Evolutionary conservation across 2,888 invertebrate genomes (phyloP), one percentile per base, ranked within the genome.

Genomic region (Crocallis elinguaria): DNA sequence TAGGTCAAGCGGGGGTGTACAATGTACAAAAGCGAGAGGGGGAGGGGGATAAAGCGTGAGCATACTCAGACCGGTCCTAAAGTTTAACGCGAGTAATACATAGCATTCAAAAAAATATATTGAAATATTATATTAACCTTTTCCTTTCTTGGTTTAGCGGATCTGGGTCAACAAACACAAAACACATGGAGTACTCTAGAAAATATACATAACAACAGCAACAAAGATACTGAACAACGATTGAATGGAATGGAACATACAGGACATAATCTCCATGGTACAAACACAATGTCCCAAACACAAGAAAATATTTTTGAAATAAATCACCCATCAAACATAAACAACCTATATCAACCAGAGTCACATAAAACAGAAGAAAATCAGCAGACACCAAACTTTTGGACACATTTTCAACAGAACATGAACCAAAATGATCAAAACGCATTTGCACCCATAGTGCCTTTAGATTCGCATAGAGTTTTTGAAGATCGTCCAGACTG

Each of bases 81-180:
- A n/a, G n/a, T n/a, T n/a, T 5, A 23, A 23, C 8, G 23, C 23
- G 8, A 8, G 8, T 8, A 5, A 8, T 5, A 23, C 6, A 23
- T 23, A 1, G 6, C 6, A 23, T 23, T 23, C 6, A 19, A 19
- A 19, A 19, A 19, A 19, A 19, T 23, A 23, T 8, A 6, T 2
- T 23, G 23, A 6, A 23, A 37, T n/a, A n/a, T n/a, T 11, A 19
- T 21, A 25, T 23, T 23, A 37, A 23, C 16, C 2, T 37, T 23
- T 23, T 60, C 11, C 17, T 39, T 64, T 69, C 54, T 65, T 52
- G 59, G 70, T 70, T 61, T 57, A 73, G 75, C 70, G 51, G 58
- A 60, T 53, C 49, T 54, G 46, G 69, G 54, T 50, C 66, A 63
- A 48, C 59, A 62, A 49, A 56, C 54, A 48, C 71, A 69, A 66